These are phyloP conservation scores for Manacus vitellinus DNA, from an alignment of 2,113 vertebrate genomes.

Conservation along the genomic window DNA sequence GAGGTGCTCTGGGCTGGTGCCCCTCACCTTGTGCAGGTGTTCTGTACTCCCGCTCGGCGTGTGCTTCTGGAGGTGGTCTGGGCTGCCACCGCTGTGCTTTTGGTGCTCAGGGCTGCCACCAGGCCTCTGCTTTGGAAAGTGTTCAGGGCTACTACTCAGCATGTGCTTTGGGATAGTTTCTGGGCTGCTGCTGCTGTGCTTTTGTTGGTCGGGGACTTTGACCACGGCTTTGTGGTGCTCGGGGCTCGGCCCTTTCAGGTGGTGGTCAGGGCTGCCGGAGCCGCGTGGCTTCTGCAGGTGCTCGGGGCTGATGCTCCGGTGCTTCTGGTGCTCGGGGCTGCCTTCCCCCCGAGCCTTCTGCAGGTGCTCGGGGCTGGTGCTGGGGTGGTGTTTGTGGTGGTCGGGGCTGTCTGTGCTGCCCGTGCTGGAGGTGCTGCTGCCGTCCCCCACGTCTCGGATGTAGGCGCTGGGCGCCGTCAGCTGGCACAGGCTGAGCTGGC, in stretches of 20 bases:
- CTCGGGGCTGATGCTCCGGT: conserved; percentile 86
- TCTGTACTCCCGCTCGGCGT: conserved; percentile 81
- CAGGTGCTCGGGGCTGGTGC: conserved; percentile 81
- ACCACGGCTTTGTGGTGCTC: conserved; percentile 83
- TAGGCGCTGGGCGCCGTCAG: conserved; percentile 71
- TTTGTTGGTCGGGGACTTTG: conserved; percentile 80
- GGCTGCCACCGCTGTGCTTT: conserved; percentile 77
- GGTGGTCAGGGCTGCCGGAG: conserved; percentile 80
- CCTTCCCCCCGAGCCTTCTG: conserved; percentile 80
- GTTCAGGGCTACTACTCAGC: conserved; percentile 82
- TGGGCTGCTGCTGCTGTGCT: conserved; percentile 77
- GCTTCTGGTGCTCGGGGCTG: conserved; percentile 83
- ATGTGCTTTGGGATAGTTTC: conserved; percentile 80
- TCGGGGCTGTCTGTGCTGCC: conserved; percentile 85
- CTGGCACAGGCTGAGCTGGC: conserved; percentile 89
- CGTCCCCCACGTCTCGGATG: conserved; percentile 90
- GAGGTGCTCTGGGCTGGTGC: conserved; percentile 88
- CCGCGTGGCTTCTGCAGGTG: conserved; percentile 78
- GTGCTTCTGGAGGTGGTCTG: conserved; percentile 83
- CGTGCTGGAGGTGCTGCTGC: conserved; percentile 92
- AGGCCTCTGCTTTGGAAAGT: conserved; percentile 85
- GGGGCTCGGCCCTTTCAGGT: conserved; percentile 81
- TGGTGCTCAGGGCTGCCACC: conserved; percentile 80
- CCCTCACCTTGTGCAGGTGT: conserved; percentile 84
- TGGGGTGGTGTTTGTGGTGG: conserved; percentile 77